phyloP scores from a whole-genome alignment of 2,888 invertebrate species.

The Eupithecia centaureata region DNA sequence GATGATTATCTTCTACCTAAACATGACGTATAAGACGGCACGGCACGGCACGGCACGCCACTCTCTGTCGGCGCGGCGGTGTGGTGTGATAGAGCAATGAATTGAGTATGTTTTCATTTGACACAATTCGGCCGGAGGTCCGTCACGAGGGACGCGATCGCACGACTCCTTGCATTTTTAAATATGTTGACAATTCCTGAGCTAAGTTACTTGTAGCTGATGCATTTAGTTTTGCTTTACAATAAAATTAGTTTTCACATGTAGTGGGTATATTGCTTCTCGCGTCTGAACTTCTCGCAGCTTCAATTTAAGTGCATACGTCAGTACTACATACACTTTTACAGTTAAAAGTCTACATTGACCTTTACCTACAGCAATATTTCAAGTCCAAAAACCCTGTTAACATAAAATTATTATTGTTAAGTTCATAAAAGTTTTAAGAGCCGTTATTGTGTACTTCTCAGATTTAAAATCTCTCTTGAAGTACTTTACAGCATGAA shows the following conservation, averaged over 20 bases:
- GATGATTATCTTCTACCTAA: no score
- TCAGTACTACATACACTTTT: no score
- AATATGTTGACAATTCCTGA: conserved; percentile 24
- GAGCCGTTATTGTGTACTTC: conserved; percentile 38
- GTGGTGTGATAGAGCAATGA: conserved; percentile 44
- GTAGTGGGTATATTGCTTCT: no score
- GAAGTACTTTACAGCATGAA: conserved; percentile 23
- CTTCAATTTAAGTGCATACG: no score
- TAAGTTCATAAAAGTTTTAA: conserved; percentile 36
- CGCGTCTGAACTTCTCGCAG: no score
- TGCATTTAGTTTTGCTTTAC: neutral
- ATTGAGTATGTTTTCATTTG: conserved; percentile 59
- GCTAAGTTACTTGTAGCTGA: neutral
- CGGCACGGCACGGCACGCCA: conserved; percentile 9
- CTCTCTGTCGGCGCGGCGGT: conserved; percentile 16
- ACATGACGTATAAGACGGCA: neutral
- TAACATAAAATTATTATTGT: conserved; percentile 24
- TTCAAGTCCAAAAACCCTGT: conserved; percentile 19
- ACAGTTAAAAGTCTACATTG: neutral
- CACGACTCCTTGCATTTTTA: conserved; percentile 28
- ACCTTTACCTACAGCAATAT: conserved; percentile 3
- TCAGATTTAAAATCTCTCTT: conserved; percentile 41
- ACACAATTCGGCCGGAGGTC: conserved; percentile 38
- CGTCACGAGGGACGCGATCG: conserved; percentile 32
- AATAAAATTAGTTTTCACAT: no score